Base-by-base conservation (phyloP, 2,888 invertebrate species). In the Cyclophora punctaria region DNA sequence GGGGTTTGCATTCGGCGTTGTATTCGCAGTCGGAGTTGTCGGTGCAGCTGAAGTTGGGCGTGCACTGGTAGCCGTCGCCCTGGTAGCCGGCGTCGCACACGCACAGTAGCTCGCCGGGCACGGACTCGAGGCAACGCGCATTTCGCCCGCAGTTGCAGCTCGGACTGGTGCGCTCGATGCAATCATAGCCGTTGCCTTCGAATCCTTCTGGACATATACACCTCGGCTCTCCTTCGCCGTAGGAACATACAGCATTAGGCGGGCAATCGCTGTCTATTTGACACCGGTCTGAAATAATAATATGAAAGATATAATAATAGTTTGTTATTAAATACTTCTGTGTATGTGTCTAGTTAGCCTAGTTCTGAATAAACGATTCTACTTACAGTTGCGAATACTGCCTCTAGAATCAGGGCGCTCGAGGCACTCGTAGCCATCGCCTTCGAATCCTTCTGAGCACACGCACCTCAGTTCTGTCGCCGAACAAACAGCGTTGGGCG, bases 141-240 rank as follows among this genome's bases (percentile, higher is more conserved):
- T 94, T 93, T 0, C 83, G 75, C 56, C 93, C 93, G 69, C 97
- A 97, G 41, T 91, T 90, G 54, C 86, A 87, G 49, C 63, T 69
- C 1, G 73, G 65, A 6, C 78, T 75, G 3, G 79, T 73, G 48
- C 75, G 75, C 53, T 91, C 91, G 2, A 84, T 88, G 71, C 97
- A 97, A 61, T 90, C 91, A 55, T 90, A 91, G 5, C 96, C 97
- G 74, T 97, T 95, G 34, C 97, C 97, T 68, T 93, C 92, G 80
- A 91, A 97, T 3, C 96, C 96, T n/a, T 92, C 90, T 52, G 92
- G 93, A 71, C 98, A 98, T 45, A 91, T 90, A 71, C 98, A 98
- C 49, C 80, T 81, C 37, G 5, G 4, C 37, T 37, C 37, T 5
- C 37, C 4, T 37, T 37, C 44, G 90, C 40, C 48, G 6, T 89